Evolutionary conservation across 2,113 vertebrate genomes (phyloP).

Genomic region (Cryptoleucopteryx plumbea): DNA sequence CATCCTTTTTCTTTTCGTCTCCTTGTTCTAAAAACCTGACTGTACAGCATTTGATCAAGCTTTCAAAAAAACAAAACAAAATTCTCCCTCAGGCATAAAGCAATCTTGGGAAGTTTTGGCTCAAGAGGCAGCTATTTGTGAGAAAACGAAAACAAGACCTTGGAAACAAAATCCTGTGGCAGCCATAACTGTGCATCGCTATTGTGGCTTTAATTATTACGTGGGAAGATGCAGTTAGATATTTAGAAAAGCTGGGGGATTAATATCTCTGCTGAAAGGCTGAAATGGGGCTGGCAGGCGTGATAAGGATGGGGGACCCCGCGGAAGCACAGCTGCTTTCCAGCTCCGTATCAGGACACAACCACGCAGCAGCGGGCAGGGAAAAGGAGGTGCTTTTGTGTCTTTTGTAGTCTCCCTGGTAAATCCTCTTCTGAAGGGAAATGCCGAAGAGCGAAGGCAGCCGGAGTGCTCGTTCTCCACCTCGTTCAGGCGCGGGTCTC

Average conservation of each 20-base stretch:
- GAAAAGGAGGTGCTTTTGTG: background rate
- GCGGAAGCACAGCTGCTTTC: background rate
- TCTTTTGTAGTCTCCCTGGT: background rate
- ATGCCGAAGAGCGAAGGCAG: background rate
- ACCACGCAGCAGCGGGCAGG: background rate
- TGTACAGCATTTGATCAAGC: slow-evolving; percentile 27
- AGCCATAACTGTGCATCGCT: background rate
- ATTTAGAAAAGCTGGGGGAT: background rate
- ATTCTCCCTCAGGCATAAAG: slow-evolving; percentile 20
- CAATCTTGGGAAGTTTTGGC: slow-evolving; percentile 10
- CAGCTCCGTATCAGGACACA: background rate
- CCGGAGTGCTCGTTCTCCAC: background rate
- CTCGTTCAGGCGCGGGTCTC: background rate
- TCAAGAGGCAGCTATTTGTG: background rate
- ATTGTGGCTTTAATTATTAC: background rate
- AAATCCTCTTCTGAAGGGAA: background rate
- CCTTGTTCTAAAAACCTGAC: slow-evolving; percentile 12
- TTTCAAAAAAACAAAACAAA: slow-evolving; percentile 20
- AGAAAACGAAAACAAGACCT: background rate
- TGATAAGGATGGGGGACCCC: background rate
- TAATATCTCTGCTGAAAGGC: background rate
- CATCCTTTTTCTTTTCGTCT: background rate
- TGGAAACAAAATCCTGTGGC: background rate
- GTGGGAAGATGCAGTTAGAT: background rate
- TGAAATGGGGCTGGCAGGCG: background rate